Conservation (phyloP, 2,888 invertebrate genomes). For the Apamea crenata region DNA sequence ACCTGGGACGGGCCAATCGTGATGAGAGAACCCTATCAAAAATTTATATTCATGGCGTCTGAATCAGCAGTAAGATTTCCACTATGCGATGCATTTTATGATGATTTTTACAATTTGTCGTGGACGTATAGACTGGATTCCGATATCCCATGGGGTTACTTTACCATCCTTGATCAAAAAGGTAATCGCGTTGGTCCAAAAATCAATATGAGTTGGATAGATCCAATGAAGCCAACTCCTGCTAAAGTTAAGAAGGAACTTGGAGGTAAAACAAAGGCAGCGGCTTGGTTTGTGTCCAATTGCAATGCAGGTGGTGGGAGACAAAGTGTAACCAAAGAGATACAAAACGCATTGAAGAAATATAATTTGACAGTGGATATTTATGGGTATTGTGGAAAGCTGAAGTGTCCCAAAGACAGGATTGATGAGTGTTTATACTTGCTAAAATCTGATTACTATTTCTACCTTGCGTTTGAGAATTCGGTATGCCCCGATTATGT, state of each 20-base stretch:
- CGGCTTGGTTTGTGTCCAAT: slow-evolving; percentile 83
- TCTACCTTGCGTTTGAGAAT: slow-evolving; percentile 85
- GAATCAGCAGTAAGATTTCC: slow-evolving; percentile 78
- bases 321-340: slow-evolving; percentile 63
- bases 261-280: slow-evolving; percentile 77
- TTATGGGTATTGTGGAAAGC: slow-evolving; percentile 81
- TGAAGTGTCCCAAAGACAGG: slow-evolving; percentile 75
- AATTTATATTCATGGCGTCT: slow-evolving; percentile 85
- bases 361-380: slow-evolving; percentile 77
- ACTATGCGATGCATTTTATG: slow-evolving; percentile 73
- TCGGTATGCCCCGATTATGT: slow-evolving; percentile 82
- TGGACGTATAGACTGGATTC: slow-evolving; percentile 84
- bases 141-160: slow-evolving; percentile 76
- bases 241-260: slow-evolving; percentile 71
- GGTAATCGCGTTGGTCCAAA: slow-evolving; percentile 81
- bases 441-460: slow-evolving; percentile 80
- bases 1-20: slow-evolving; percentile 76
- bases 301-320: slow-evolving; percentile 74
- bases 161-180: slow-evolving; percentile 75
- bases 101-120: slow-evolving; percentile 80
- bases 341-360: slow-evolving; percentile 71
- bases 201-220: slow-evolving; percentile 77
- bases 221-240: slow-evolving; percentile 72
- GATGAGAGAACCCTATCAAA: slow-evolving; percentile 81
- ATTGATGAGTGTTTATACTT: slow-evolving; percentile 77